These are phyloP conservation scores for Mormyrus hasselquistii DNA, from an alignment of 2,797 vertebrate species.

Conservation along the genomic window DNA sequence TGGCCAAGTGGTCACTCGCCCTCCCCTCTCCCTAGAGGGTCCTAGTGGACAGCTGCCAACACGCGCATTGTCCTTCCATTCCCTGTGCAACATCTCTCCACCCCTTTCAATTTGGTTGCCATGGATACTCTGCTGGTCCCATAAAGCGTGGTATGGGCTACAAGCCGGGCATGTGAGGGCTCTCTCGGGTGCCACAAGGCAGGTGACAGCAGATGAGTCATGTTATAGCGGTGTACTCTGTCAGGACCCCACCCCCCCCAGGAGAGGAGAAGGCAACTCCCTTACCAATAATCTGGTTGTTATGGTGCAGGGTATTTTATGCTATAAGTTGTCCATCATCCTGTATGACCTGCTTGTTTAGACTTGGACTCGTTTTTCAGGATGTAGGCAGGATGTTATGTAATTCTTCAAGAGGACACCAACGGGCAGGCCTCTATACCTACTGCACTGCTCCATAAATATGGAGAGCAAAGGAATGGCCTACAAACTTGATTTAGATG, in stretches of 20 bases:
- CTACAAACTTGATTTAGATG: background rate
- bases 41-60: background rate
- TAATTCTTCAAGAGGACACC: background rate
- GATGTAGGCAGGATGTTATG: background rate
- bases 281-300: background rate
- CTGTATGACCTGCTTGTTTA: background rate
- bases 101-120: constrained; percentile 4
- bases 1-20: background rate
- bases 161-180: background rate
- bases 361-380: background rate
- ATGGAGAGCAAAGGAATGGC: background rate
- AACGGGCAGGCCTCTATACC: background rate
- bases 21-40: background rate
- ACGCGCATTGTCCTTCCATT: background rate
- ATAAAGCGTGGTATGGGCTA: background rate
- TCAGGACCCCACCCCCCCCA: background rate
- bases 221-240: constrained; percentile 3
- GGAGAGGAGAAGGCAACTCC: background rate
- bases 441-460: background rate
- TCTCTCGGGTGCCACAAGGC: background rate
- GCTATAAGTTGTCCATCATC: background rate
- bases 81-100: background rate
- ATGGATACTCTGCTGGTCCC: background rate
- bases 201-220: constrained; percentile 9
- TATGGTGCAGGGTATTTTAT: background rate